phyloP scores from a whole-genome alignment of 2,113 vertebrate species.

The Nyctibius bracteatus region DNA sequence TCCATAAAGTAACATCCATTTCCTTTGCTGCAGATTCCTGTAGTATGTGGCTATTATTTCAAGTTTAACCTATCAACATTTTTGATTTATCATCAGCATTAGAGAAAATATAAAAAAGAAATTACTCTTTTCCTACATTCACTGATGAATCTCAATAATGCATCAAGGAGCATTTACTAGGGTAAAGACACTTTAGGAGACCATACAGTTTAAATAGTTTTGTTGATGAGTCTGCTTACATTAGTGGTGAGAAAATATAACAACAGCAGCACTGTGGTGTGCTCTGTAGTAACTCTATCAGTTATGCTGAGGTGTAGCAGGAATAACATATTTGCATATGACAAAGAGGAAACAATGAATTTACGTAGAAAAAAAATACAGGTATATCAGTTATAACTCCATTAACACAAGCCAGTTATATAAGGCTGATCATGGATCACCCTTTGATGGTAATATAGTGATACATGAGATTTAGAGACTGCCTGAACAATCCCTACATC shows the following conservation, averaged over 20 bases:
- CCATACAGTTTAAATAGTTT: background rate
- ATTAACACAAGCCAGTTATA: background rate
- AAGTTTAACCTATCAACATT: background rate
- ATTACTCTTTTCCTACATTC: background rate
- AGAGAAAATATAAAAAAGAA: background rate
- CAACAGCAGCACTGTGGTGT: background rate
- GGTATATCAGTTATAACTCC: background rate
- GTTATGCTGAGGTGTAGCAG: background rate
- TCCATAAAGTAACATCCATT: background rate
- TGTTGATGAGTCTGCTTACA: background rate
- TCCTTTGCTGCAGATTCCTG: background rate
- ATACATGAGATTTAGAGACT: background rate
- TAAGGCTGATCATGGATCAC: background rate
- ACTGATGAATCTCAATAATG: background rate
- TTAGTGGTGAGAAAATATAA: background rate
- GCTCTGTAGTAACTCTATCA: background rate
- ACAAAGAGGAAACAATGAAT: background rate
- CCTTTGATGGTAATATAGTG: background rate
- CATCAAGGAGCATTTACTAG: background rate
- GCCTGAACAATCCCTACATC: background rate
- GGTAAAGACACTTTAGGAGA: background rate
- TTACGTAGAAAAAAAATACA: background rate
- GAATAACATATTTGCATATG: background rate
- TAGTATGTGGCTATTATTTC: background rate
- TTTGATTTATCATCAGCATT: background rate